Evolutionary conservation across 2,113 vertebrate species (phyloP), one percentile per base, ranked within the genome.

Genomic region (Pygoscelis adeliae): DNA sequence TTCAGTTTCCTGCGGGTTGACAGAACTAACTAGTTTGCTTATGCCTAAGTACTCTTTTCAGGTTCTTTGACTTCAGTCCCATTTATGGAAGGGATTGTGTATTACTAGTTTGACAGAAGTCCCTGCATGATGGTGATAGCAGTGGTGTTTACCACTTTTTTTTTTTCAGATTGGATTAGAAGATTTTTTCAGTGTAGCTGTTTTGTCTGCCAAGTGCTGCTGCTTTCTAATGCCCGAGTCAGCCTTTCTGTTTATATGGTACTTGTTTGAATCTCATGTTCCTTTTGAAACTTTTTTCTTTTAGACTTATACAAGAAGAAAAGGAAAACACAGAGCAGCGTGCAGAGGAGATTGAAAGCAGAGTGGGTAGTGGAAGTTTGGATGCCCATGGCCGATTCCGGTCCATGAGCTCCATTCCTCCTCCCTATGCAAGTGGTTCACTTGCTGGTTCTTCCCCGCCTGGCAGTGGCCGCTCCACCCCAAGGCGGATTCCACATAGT

Each of bases 221-320:
- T 61, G 4, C 27, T 87, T 71, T 26, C 42, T 22, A 9, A 16
- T 7, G 32, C 56, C 17, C 1, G 15, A 29, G 9, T 46, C 19
- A 38, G 29, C 13, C 34, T 0, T 27, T 72, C n/a, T 27, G 2
- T 59, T 34, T 30, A 16, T 4, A 0, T 3, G 13, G 8, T 23
- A 12, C 85, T 46, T 15, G 8, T 13, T 23, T 67, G 30, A 53
- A 7, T 6, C 10, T 3, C 29, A 1, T 0, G 0, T 69, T 70
- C 21, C 69, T 55, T 14, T 14, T 55, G 42, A n/a, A 34, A 36
- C 44, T 17, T 26, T 40, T 40, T 26, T 23, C 55, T 84, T 72
- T 14, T 89, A 99, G 99, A 49, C 98, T 99, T 97, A 99, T 99
- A 77, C 99, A 99, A 71, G 99, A 99, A 94, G 99, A 99, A 96